phyloP scores from a whole-genome alignment of 2,888 invertebrate genomes.

The Rhamnusium bicolor region DNA sequence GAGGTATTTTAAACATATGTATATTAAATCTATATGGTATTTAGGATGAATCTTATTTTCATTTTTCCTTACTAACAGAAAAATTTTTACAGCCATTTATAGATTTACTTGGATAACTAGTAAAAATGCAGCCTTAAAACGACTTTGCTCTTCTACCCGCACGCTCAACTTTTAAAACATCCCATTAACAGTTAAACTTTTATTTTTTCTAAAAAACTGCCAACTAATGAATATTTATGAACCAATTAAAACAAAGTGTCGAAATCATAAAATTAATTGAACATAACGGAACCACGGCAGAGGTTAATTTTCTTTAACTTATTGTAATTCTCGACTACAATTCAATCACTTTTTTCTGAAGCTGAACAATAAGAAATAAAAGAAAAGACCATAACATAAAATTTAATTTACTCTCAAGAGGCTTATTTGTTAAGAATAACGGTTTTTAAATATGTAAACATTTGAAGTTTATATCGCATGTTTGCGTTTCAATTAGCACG shows the following conservation, averaged over 20 bases:
- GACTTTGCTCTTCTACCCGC: neutral
- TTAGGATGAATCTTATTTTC: too few relatives aligned
- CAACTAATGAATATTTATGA: constrained; percentile 8
- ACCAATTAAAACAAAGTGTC: constrained; percentile 14
- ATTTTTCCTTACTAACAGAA: too few relatives aligned
- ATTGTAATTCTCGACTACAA: constrained; percentile 13
- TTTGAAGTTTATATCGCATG: constrained; percentile 18
- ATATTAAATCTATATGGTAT: too few relatives aligned
- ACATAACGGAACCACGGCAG: constrained; percentile 20
- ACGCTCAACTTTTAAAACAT: neutral
- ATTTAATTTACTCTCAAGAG: constrained; percentile 5
- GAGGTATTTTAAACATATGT: too few relatives aligned
- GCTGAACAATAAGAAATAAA: neutral
- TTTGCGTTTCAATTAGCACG: constrained; percentile 24
- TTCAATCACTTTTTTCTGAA: constrained; percentile 22
- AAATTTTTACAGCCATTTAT: too few relatives aligned
- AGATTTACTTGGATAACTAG: too few relatives aligned
- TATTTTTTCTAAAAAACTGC: neutral
- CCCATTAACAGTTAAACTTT: neutral
- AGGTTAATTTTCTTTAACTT: constrained; percentile 17
- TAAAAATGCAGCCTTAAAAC: too few relatives aligned
- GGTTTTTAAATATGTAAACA: constrained; percentile 11
- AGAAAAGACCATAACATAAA: neutral
- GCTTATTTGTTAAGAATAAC: constrained; percentile 22
- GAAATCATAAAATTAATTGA: constrained; percentile 27